Percentiles rank a stretch among this genome's conserved stretches.
Evolutionary conservation across 2,888 invertebrate species (phyloP).

Genomic region (Elmis aenea): DNA sequence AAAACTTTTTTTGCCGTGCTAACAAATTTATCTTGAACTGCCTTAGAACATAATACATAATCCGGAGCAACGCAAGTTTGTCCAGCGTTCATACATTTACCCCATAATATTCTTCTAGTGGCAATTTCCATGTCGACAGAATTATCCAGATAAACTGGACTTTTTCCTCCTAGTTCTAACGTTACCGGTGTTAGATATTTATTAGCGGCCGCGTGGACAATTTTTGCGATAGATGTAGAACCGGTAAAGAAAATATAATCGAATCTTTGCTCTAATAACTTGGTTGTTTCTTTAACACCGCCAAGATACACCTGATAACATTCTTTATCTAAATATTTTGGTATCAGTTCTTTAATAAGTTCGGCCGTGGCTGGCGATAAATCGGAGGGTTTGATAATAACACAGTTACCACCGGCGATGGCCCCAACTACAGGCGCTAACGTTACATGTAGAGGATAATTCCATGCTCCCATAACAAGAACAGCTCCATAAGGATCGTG

Average conservation of each 20-base stretch:
- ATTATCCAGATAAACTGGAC: constrained; percentile 87
- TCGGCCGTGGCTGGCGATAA: constrained; percentile 68
- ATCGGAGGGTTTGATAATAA: constrained; percentile 92
- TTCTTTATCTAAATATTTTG: constrained; percentile 88
- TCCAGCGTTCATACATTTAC: constrained; percentile 87
- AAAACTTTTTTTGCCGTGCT: constrained; percentile 54
- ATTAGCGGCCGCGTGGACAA: constrained; percentile 85
- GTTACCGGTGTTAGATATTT: constrained; percentile 90
- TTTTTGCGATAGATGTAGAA: constrained; percentile 77
- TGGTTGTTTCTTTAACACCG: constrained; percentile 79
- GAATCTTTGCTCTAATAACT: constrained; percentile 80
- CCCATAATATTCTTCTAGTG: constrained; percentile 85
- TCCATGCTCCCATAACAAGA: constrained; percentile 91
- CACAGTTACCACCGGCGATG: constrained; percentile 90
- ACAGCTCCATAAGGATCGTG: constrained; percentile 93
- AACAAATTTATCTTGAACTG: constrained; percentile 60
- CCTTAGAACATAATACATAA: constrained; percentile 79
- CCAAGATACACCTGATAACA: constrained; percentile 77
- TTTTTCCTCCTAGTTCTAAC: constrained; percentile 79
- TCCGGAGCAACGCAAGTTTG: constrained; percentile 98
- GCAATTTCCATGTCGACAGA: constrained; percentile 72
- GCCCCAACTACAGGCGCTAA: constrained; percentile 80
- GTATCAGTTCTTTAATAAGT: constrained; percentile 68
- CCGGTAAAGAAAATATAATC: constrained; percentile 98
- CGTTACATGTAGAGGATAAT: constrained; percentile 86